phyloP scores from a whole-genome alignment of 2,797 vertebrate genomes.

The Morelia viridis region DNA sequence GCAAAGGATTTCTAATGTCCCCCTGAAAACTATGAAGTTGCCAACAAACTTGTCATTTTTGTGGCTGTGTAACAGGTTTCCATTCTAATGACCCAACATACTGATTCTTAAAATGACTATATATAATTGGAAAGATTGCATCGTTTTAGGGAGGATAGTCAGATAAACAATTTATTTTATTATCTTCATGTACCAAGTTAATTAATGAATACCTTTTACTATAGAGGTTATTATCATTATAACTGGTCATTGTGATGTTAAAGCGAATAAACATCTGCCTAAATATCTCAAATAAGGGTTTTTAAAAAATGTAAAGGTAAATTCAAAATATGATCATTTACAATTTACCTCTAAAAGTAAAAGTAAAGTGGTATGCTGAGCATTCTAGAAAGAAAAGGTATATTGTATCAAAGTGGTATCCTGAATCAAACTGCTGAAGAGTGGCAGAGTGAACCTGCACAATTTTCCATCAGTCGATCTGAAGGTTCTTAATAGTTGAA shows the following conservation, averaged over 20 bases:
- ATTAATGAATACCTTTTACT: not conserved
- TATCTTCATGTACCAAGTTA: not conserved
- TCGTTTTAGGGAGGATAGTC: not conserved
- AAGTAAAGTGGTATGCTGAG: too few relatives aligned
- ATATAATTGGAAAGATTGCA: slow-evolving; percentile 3
- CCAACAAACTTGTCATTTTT: slow-evolving; percentile 48
- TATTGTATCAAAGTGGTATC: not conserved
- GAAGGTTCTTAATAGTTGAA: too few relatives aligned
- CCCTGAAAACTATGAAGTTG: slow-evolving; percentile 37
- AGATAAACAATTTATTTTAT: not conserved
- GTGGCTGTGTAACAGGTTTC: slow-evolving; percentile 44
- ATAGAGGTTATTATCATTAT: not conserved
- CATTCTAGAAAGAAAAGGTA: not conserved
- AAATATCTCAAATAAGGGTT: not conserved
- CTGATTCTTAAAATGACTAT: not conserved
- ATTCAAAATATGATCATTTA: not conserved
- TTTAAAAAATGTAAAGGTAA: not conserved
- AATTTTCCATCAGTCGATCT: not conserved
- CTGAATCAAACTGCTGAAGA: not conserved
- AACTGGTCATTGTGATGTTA: not conserved
- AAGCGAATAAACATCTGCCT: not conserved
- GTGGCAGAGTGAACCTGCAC: not conserved
- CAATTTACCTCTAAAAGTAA: not conserved
- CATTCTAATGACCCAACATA: slow-evolving; percentile 2
- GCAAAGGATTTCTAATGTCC: slow-evolving; percentile 51